These are phyloP conservation scores for Pipra filicauda DNA, from an alignment of 2,113 vertebrate genomes.

Conservation along the genomic window DNA sequence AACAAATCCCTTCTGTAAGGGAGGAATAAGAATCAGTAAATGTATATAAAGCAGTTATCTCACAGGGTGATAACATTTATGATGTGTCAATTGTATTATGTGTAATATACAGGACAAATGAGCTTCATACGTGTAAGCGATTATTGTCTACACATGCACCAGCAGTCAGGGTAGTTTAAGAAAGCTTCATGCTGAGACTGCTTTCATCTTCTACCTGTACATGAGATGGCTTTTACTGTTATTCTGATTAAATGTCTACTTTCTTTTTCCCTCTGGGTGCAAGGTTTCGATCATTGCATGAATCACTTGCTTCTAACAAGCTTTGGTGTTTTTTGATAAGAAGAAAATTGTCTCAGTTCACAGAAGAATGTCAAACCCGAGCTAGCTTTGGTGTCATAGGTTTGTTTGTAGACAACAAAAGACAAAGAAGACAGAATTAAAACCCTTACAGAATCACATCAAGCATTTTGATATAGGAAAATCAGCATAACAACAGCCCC, in stretches of 20 bases:
- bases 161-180: neutral
- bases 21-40: slow-evolving; percentile 49
- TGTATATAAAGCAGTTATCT: neutral
- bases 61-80: slow-evolving; percentile 19
- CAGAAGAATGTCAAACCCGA: neutral
- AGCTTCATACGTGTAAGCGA: neutral
- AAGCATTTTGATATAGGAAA: neutral
- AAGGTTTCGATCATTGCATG: neutral
- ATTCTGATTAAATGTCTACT: neutral
- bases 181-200: neutral
- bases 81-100: neutral
- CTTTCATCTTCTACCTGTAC: neutral
- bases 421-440: neutral
- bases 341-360: neutral
- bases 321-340: neutral
- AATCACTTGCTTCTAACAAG: accelerated
- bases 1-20: slow-evolving; percentile 34
- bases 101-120: slow-evolving; percentile 39
- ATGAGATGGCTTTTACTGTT: neutral
- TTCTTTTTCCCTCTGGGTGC: neutral
- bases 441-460: neutral
- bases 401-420: neutral
- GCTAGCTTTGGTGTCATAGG: neutral
- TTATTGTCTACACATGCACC: neutral
- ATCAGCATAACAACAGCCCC: neutral